phyloP scores from a whole-genome alignment of 2,797 vertebrate genomes.

The Otus scops region DNA sequence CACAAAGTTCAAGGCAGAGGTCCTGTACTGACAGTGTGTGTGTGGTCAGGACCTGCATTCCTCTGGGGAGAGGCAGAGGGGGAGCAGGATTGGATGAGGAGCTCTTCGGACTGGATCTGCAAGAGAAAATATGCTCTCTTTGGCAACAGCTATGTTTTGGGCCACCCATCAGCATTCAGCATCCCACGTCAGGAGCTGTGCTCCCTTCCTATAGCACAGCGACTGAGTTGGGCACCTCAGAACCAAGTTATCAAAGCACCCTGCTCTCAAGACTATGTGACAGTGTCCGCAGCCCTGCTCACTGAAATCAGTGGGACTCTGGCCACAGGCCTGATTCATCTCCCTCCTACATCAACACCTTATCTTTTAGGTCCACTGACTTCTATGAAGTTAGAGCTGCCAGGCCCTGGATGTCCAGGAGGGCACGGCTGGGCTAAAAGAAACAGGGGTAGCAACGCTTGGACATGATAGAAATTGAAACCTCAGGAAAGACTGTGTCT shows the following conservation, averaged over 20 bases:
- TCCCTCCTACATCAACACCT: not conserved
- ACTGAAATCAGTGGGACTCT: not conserved
- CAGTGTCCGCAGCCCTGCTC: accelerated
- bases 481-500: not conserved
- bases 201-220: not conserved
- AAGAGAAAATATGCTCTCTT: not conserved
- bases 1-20: not conserved
- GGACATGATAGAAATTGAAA: not conserved
- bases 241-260: not conserved
- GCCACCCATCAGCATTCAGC: not conserved
- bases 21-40: not conserved
- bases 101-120: not conserved
- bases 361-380: not conserved
- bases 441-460: not conserved
- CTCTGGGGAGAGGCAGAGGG: not conserved
- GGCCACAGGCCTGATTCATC: not conserved
- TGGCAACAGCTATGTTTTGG: not conserved
- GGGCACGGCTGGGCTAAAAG: not conserved
- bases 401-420: not conserved
- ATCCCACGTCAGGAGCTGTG: not conserved
- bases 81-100: not conserved
- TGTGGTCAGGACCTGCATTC: constrained; percentile 9
- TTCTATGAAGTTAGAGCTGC: not conserved
- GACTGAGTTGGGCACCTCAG: not conserved
- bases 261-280: not conserved